Evolutionary conservation across 2,888 invertebrate genomes (phyloP).

Genomic region (Drosophila neonasuta): DNA sequence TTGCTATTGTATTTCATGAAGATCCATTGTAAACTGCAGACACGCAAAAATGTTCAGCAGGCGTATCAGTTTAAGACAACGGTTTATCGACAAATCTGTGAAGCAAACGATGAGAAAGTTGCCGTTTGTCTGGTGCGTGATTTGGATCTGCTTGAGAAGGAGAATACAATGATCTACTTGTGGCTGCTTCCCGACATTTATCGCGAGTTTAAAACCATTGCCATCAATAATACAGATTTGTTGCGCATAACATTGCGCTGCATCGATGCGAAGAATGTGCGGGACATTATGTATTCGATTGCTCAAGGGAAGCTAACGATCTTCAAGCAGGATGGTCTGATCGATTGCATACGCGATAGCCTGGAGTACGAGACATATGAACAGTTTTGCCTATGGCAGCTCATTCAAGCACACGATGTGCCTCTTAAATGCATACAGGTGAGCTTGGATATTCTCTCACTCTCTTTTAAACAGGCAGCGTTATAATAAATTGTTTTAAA

Average conservation of each 20-base stretch:
- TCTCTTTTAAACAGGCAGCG: background rate
- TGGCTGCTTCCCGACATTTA: conserved; percentile 97
- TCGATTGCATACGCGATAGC: conserved; percentile 90
- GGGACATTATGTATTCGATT: conserved; percentile 94
- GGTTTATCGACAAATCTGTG: conserved; percentile 94
- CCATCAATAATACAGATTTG: conserved; percentile 93
- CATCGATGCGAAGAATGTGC: conserved; percentile 94
- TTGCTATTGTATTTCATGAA: conserved; percentile 94
- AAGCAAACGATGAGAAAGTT: conserved; percentile 86
- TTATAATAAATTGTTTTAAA: background rate
- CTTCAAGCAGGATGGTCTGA: conserved; percentile 89
- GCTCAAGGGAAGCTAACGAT: conserved; percentile 93
- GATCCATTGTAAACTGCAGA: conserved; percentile 86
- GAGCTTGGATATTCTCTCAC: background rate
- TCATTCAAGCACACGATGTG: conserved; percentile 96
- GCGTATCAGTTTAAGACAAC: conserved; percentile 89
- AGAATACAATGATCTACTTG: conserved; percentile 93
- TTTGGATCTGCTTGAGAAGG: conserved; percentile 93
- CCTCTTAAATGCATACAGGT: conserved; percentile 91
- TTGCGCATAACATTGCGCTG: conserved; percentile 94
- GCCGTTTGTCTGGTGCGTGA: conserved; percentile 85
- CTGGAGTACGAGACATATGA: conserved; percentile 98
- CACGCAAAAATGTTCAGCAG: conserved; percentile 83
- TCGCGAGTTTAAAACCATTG: conserved; percentile 92
- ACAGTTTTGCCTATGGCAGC: conserved; percentile 98